Percentiles rank a stretch among this genome's conserved stretches.
phyloP scores from a whole-genome alignment of 2,797 vertebrate genomes.

The Toxotes lorentzi region DNA sequence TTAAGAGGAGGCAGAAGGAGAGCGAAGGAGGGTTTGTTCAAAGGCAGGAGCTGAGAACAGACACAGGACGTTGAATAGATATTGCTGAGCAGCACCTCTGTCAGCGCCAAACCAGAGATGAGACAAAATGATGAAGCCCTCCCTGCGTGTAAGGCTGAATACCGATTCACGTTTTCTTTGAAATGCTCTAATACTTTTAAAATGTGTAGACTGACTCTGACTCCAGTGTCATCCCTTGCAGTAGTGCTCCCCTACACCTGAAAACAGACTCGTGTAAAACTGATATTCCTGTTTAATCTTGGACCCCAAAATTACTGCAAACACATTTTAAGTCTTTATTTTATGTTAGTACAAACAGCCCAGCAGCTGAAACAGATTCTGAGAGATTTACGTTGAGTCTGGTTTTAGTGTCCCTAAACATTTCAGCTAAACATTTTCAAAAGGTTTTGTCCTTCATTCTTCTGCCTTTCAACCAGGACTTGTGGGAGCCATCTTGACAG shows the following conservation, averaged over 20 bases:
- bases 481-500: neutral
- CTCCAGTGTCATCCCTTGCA: neutral
- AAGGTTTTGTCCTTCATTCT: constrained; percentile 1
- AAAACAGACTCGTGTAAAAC: neutral
- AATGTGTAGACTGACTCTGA: neutral
- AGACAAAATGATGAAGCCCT: neutral
- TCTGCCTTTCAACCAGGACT: constrained; percentile 1
- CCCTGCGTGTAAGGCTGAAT: neutral
- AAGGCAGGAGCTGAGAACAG: constrained; percentile 20
- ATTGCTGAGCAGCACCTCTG: constrained; percentile 25
- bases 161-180: constrained; percentile 5
- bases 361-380: neutral
- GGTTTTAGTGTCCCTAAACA: neutral
- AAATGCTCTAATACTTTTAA: neutral
- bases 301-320: too few relatives aligned
- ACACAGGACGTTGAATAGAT: constrained; percentile 5
- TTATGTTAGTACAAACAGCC: too few relatives aligned
- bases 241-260: neutral
- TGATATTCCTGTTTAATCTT: neutral
- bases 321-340: too few relatives aligned
- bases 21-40: neutral
- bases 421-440: neutral
- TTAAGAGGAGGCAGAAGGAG: constrained; percentile 11
- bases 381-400: neutral
- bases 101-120: constrained; percentile 15